Conservation (phyloP, 2,888 invertebrate species). For the Diachrysia chrysitis region DNA sequence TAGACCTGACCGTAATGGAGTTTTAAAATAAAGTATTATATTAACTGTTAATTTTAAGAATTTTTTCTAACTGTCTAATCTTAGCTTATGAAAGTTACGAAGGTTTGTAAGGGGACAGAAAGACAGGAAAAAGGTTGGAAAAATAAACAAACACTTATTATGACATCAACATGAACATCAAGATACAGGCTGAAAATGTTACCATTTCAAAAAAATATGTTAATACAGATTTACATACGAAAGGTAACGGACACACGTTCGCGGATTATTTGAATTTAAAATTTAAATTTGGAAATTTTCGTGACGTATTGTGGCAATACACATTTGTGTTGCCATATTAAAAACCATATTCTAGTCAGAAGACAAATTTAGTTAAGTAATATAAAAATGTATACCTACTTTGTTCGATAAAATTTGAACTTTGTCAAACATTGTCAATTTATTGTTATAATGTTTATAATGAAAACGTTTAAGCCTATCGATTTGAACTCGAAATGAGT, state of each 20-base stretch:
- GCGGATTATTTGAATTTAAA: conserved; percentile 41
- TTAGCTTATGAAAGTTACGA: background rate
- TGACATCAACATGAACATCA: conserved; percentile 17
- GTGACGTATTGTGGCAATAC: conserved; percentile 31
- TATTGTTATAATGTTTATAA: conserved; percentile 14
- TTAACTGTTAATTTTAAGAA: too few relatives aligned
- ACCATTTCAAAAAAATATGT: conserved; percentile 42
- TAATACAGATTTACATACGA: conserved; percentile 50
- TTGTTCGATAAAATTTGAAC: background rate
- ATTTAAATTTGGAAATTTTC: conserved; percentile 31
- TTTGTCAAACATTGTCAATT: conserved; percentile 6
- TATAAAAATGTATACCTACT: background rate
- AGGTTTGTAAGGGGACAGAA: background rate
- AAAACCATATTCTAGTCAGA: background rate
- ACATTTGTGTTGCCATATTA: conserved; percentile 11
- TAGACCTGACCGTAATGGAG: too few relatives aligned
- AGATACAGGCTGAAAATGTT: conserved; percentile 23
- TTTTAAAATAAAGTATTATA: too few relatives aligned
- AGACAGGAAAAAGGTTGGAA: background rate
- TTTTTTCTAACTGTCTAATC: too few relatives aligned
- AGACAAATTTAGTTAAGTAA: background rate
- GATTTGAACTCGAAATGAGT: conserved; percentile 17
- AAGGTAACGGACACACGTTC: conserved; percentile 33
- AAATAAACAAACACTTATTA: conserved; percentile 17
- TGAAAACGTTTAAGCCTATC: conserved; percentile 13